phyloP scores from a whole-genome alignment of 2,888 invertebrate genomes.

The Pollenia amentaria region DNA sequence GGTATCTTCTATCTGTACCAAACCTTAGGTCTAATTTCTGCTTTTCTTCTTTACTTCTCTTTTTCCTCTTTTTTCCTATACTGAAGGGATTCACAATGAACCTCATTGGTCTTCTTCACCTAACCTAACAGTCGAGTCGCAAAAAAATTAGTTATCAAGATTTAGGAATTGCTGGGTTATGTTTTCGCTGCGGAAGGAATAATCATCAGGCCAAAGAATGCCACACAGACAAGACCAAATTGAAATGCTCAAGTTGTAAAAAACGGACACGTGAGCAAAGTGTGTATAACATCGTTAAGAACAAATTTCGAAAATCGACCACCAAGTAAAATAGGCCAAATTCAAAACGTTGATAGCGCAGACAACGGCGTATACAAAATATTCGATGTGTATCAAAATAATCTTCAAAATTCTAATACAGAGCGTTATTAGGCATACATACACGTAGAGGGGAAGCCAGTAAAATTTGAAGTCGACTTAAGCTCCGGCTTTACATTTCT shows the following conservation, averaged over 20 bases:
- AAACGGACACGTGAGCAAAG: constrained; percentile 17
- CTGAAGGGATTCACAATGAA: too few relatives aligned
- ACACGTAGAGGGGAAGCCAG: constrained; percentile 6
- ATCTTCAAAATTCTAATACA: neutral
- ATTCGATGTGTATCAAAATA: neutral
- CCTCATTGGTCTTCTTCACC: too few relatives aligned
- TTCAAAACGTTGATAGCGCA: neutral
- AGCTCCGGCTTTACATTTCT: constrained; percentile 26
- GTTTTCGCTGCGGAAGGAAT: constrained; percentile 23
- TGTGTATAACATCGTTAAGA: constrained; percentile 12
- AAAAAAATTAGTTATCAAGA: neutral
- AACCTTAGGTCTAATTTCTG: too few relatives aligned
- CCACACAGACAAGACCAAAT: constrained; percentile 3
- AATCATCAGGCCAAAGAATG: constrained; percentile 21
- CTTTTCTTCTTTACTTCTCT: too few relatives aligned
- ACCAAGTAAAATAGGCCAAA: neutral
- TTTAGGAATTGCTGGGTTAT: neutral
- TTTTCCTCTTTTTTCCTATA: too few relatives aligned
- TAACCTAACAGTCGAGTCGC: too few relatives aligned
- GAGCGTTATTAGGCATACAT: constrained; percentile 26
- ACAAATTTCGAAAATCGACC: neutral
- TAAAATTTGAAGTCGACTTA: constrained; percentile 39
- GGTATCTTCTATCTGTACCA: too few relatives aligned
- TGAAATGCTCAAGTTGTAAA: constrained; percentile 27
- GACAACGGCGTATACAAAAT: constrained; percentile 12